Evolutionary conservation across 2,797 vertebrate genomes (phyloP).

Genomic region (Mus caroli): DNA sequence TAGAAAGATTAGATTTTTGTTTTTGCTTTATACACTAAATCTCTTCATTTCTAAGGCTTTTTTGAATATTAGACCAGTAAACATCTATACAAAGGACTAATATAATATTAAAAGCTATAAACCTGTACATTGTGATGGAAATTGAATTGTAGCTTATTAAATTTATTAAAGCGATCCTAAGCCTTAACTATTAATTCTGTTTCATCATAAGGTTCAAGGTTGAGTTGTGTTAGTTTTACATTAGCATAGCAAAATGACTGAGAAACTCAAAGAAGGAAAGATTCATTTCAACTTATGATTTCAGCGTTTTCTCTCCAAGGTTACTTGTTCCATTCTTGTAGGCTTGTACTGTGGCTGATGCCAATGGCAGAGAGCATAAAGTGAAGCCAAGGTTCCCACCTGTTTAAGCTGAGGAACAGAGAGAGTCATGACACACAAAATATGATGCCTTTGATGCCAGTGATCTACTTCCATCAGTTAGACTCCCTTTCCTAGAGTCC

Average conservation of each 20-base stretch:
- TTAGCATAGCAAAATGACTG: neutral
- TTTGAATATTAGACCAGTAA: constrained; percentile 59
- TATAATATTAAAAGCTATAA: constrained; percentile 45
- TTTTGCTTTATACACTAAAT: constrained; percentile 7
- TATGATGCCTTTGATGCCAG: neutral
- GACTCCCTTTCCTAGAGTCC: neutral
- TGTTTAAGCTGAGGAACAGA: neutral
- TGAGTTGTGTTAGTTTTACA: neutral
- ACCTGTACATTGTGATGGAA: constrained; percentile 65
- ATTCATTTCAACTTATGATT: neutral
- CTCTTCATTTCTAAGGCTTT: constrained; percentile 65
- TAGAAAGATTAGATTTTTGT: neutral
- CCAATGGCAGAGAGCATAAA: neutral
- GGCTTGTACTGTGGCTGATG: neutral
- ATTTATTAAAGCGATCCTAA: constrained; percentile 74
- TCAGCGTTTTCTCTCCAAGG: neutral
- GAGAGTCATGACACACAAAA: neutral
- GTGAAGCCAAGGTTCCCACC: neutral
- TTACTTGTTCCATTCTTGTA: neutral
- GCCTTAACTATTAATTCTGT: neutral
- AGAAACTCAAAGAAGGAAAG: neutral
- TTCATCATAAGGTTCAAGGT: constrained; percentile 67
- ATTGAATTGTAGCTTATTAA: constrained; percentile 58
- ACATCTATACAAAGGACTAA: constrained; percentile 40
- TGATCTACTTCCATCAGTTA: neutral